Base-by-base conservation (phyloP, 2,113 vertebrate genomes). In the Gasterosteus aculeatus region DNA sequence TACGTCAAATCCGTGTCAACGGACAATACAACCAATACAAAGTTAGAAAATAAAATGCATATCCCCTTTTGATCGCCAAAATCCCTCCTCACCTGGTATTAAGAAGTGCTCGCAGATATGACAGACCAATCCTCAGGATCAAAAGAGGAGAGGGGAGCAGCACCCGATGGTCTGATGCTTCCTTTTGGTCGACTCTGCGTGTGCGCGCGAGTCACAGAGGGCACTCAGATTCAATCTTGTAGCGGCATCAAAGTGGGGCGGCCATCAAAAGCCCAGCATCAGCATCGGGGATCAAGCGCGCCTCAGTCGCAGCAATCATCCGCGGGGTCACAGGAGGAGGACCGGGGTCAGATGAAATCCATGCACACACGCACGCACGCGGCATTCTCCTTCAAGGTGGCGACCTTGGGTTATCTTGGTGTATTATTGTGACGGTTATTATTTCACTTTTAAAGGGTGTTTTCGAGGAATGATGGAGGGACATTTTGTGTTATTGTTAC, bases 191-290 rank as follows among this genome's bases (percentile, higher is more conserved):
- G 42, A 41, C 47, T 64, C 67, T 78, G 59, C 49, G 61, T 75
- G 5, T 59, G 76, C 58, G 75, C 74, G 8, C 44, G 73, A 49
- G 72, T 85, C 86, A 78, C 87, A 71, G 81, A 60, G 59, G 85
- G 88, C 42, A 78, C 75, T 64, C 47, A 44, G 79, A 89, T 92
- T 86, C 86, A 85, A 86, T 88, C 83, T 72, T 15, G 29, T 63
- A 3, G 39, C 9, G 38, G 73, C 81, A 88, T 91, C 89, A 90
- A 89, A 90, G 87, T 44, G 76, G 54, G 38, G 41, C 2, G 38
- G 29, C 70, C 87, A 83, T 93, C 88, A 90, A 85, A 90, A 85
- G 80, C 84, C 60, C 68, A 74, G 78, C 82, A 88, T 79, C 81
- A 56, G 62, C 33, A 16, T 29, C 78, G 10, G 77, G 82, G 78